Base-by-base conservation (phyloP, 2,797 vertebrate genomes). In the Pagetopsis macropterus region DNA sequence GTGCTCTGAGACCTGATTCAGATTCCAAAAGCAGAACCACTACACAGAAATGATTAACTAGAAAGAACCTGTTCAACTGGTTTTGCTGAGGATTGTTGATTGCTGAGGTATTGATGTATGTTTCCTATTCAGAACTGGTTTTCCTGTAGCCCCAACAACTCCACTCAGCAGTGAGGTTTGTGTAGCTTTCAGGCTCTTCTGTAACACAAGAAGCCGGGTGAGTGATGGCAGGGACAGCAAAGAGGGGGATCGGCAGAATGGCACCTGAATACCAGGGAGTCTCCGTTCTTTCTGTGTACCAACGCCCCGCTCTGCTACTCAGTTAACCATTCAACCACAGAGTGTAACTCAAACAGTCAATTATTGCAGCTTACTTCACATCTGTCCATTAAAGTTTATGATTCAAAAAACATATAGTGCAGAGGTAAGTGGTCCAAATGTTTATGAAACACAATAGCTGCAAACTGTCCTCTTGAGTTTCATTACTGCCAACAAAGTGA, bases 21-120 rank as follows among this genome's bases (percentile, higher is more conserved):
- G 49, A 77, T 17, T 65, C 60, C 50, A 73, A 54, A 44, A 61
- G 79, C 41, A 72, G 48, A 79, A 74, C 43, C 54, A 65, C 56
- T 0, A 51, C 57, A 74, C 58, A 70, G 43, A 84, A 52, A 55
- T 14, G 9, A 73, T 41, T 33, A 73, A 70, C 55, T 63, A 68
- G 78, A 40, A 44, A 51, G 51, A 79, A 44, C 12, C n/a, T 82
- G 48, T 78, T 77, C 60, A 69, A 55, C 63, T 82, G 72, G 70
- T 84, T 27, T 75, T 83, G 75, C 70, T 90, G 90, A 93, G 86
- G 88, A 87, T 67, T 74, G 63, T 78, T 65, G 67, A 83, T 81
- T 82, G 72, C 74, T 92, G 93, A 94, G 93, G 93, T 94, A 93
- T 88, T 76, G 72, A 61, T 79, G 87, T 83, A 69, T 67, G 76